These are phyloP conservation scores for Collichthys lucidus DNA, from an alignment of 2,113 vertebrate species.

Conservation along the genomic window DNA sequence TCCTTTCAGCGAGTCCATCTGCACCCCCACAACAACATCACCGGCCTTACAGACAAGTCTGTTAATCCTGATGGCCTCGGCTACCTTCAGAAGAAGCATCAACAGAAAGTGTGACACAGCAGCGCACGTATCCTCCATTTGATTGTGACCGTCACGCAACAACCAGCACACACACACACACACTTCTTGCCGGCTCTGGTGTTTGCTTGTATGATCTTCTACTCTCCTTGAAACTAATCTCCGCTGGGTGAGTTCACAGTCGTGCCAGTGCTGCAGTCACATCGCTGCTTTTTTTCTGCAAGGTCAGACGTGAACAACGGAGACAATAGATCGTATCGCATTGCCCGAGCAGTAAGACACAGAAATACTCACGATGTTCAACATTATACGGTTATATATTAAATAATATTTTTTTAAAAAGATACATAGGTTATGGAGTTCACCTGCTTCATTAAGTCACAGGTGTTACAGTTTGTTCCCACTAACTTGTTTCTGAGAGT, in stretches of 20 bases:
- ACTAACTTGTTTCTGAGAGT: neutral
- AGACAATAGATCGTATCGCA: neutral
- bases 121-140: neutral
- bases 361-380: neutral
- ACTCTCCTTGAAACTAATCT: slow-evolving; percentile 3
- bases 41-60: too few species aligned
- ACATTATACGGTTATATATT: neutral
- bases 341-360: neutral
- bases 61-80: too few species aligned
- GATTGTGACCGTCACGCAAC: neutral
- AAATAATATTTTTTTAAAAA: neutral
- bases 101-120: neutral
- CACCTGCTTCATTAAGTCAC: neutral
- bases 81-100: neutral
- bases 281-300: slow-evolving; percentile 12
- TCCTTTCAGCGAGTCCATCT: too few species aligned
- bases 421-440: neutral
- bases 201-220: slow-evolving; percentile 9
- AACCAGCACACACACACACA: neutral
- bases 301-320: neutral
- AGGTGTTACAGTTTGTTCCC: neutral
- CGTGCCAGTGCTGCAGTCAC: slow-evolving; percentile 1
- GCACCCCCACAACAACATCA: too few species aligned
- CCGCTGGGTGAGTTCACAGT: slow-evolving; percentile 1
- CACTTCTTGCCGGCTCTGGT: neutral